Percentiles rank a stretch among this genome's conserved stretches.
Conservation (phyloP, 2,797 vertebrate species). For the Sternarchorhynchus goeldii region DNA sequence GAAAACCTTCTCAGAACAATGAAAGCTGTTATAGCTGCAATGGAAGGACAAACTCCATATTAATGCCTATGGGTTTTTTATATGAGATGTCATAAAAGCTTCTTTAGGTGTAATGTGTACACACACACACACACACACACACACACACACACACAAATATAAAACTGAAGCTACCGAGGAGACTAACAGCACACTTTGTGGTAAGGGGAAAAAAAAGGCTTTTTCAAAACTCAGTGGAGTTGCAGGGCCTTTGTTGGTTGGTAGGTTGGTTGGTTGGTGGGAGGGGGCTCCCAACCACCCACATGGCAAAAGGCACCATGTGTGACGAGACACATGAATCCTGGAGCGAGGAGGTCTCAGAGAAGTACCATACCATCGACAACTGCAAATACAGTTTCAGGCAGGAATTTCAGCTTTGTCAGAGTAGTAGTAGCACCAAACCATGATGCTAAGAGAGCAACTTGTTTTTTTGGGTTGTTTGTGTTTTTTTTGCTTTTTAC, state of each 20-base stretch:
- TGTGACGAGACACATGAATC: not conserved
- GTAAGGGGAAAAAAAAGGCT: conserved; percentile 32
- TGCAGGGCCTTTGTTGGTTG: conserved; percentile 35
- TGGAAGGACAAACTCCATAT: no score
- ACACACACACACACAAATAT: not conserved
- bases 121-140: no score
- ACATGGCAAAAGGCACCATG: conserved; percentile 38
- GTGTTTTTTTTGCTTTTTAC: not conserved
- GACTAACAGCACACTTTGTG: conserved; percentile 11
- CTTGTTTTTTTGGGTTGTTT: no score
- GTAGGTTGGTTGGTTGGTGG: no score
- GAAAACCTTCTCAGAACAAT: no score
- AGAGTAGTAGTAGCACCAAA: not conserved
- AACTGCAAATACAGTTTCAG: not conserved
- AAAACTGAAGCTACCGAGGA: conserved; percentile 25
- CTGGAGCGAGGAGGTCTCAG: not conserved
- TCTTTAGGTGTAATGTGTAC: no score
- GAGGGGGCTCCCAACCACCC: conserved; percentile 5
- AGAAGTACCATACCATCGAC: not conserved
- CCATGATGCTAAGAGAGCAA: not conserved
- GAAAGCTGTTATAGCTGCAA: no score
- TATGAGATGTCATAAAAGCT: no score
- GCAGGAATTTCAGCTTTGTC: not conserved
- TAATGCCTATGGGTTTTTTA: no score
- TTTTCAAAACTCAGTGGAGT: conserved; percentile 45